phyloP scores from a whole-genome alignment of 2,113 vertebrate genomes.

The Octodon degus region DNA sequence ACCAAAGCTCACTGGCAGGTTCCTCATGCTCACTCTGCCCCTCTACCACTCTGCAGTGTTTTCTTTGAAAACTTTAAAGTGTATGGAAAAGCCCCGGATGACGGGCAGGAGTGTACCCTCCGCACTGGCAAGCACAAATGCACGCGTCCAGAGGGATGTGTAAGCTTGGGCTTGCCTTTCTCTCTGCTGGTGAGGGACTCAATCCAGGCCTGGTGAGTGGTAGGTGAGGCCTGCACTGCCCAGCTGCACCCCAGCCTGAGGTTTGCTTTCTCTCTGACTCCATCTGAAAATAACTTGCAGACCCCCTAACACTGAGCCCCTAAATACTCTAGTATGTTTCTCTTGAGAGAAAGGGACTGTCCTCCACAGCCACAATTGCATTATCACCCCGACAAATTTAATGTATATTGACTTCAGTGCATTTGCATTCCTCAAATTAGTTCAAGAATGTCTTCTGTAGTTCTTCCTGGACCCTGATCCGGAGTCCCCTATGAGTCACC shows the following conservation, averaged over 20 bases:
- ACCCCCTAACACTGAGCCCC: neutral
- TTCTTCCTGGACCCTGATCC: constrained; percentile 14
- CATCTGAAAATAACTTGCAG: constrained; percentile 26
- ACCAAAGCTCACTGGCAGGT: neutral
- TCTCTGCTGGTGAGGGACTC: neutral
- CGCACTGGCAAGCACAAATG: neutral
- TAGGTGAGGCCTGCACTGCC: neutral
- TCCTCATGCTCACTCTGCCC: neutral
- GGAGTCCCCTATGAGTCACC: neutral
- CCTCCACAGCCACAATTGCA: neutral
- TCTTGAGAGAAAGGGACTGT: neutral
- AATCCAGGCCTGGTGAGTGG: neutral
- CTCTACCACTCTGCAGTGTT: neutral
- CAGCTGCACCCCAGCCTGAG: neutral
- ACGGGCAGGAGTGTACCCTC: neutral
- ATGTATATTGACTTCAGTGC: neutral
- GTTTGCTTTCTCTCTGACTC: neutral
- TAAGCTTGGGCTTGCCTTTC: neutral
- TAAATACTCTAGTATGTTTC: neutral
- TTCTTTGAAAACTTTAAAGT: constrained; percentile 5
- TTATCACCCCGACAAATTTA: neutral
- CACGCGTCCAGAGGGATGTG: neutral
- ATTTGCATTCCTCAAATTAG: neutral
- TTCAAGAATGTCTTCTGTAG: neutral
- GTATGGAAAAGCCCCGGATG: neutral